Conservation (phyloP, 2,888 invertebrate genomes). For the Sceliomorpha sp. region DNA sequence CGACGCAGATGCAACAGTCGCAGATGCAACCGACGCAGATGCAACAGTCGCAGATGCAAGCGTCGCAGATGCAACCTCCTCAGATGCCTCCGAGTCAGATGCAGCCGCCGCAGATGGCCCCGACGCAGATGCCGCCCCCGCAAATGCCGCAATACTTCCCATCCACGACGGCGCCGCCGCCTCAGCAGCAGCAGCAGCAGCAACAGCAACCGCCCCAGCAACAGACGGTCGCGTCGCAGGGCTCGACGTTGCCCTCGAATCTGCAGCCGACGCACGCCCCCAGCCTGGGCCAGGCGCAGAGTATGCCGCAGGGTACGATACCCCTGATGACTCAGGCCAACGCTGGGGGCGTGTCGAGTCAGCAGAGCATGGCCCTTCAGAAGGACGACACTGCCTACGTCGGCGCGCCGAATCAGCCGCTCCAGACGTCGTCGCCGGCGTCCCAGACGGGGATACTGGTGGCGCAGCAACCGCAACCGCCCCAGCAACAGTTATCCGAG, state of each 20-base stretch:
- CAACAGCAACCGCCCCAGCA: conserved; percentile 56
- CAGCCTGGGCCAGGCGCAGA: conserved; percentile 83
- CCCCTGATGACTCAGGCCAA: conserved; percentile 82
- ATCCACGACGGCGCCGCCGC: conserved; percentile 39
- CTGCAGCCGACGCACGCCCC: conserved; percentile 82
- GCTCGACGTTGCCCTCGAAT: conserved; percentile 84
- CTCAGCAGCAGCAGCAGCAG: conserved; percentile 61
- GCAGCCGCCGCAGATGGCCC: too few species aligned
- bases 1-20: too few species aligned
- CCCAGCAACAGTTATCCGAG: too few species aligned
- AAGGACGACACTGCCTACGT: conserved; percentile 67
- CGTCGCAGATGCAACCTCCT: too few species aligned
- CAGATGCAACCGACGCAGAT: too few species aligned
- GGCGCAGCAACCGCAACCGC: conserved; percentile 64
- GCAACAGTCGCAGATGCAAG: too few species aligned
- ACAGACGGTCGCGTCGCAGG: conserved; percentile 80
- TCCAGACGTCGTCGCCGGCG: conserved; percentile 61
- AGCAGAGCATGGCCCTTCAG: too few species aligned
- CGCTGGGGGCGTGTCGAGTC: conserved; percentile 64
- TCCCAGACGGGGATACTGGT: conserved; percentile 73
- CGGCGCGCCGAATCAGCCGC: conserved; percentile 63
- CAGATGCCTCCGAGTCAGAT: too few species aligned
- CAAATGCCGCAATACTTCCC: conserved; percentile 61
- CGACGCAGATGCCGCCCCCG: conserved; percentile 23
- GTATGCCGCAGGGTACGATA: conserved; percentile 82